phyloP scores from a whole-genome alignment of 2,888 invertebrate genomes.

The Drosophila kanekoi region DNA sequence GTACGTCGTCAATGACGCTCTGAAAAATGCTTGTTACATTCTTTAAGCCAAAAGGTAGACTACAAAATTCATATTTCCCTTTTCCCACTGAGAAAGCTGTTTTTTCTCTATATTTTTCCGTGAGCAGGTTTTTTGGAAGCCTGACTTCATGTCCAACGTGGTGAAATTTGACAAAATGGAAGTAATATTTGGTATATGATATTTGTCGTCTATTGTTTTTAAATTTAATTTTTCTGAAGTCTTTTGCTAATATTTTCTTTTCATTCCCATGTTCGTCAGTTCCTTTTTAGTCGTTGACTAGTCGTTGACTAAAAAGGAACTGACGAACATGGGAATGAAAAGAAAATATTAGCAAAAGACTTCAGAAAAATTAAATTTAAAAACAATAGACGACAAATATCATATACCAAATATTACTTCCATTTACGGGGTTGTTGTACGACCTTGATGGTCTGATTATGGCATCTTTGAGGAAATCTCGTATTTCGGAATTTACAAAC shows the following conservation, averaged over 20 bases:
- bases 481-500: background rate
- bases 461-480: background rate
- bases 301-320: too few species aligned
- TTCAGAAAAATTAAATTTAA: background rate
- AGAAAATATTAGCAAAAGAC: background rate
- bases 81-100: conserved; percentile 16
- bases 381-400: background rate
- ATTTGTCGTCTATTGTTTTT: conserved; percentile 1
- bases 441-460: background rate
- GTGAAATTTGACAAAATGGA: conserved; percentile 3
- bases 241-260: background rate
- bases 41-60: conserved; percentile 14
- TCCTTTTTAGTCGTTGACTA: too few species aligned
- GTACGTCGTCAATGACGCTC: background rate
- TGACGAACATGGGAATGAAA: background rate
- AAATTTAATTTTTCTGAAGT: background rate
- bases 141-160: conserved; percentile 12
- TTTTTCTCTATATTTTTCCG: conserved; percentile 21
- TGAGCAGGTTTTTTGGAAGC: conserved; percentile 12
- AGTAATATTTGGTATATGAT: background rate
- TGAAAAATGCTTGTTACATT: background rate
- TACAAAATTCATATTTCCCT: conserved; percentile 58
- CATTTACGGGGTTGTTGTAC: background rate
- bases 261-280: background rate
- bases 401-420: background rate